Evolutionary conservation across 2,113 vertebrate species (phyloP), one percentile per base, ranked within the genome.

Genomic region (Galemys pyrenaicus): DNA sequence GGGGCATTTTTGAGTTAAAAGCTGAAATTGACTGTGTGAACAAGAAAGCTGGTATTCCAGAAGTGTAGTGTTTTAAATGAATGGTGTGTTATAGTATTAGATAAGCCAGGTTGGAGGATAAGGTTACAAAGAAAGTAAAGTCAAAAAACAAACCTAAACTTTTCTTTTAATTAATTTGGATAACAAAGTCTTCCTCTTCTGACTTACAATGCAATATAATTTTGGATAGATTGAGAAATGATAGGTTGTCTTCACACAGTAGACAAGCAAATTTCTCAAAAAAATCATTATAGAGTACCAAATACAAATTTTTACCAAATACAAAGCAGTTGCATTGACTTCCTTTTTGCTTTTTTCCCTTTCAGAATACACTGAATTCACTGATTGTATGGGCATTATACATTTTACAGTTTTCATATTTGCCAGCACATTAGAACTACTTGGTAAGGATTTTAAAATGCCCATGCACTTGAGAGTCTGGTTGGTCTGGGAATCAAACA

Each of bases 261-360:
- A 89, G 88, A n/a, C 92, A 92, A 91, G 75, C 26, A 94, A 96
- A 83, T 39, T 88, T 91, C 91, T 60, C 35, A n/a, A 67, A 28
- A 62, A 82, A 93, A 83, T 77, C 64, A 73, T 84, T 91, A 80
- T 81, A 89, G 78, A 94, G 65, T 81, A 46, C 49, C 64, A 94
- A 92, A 87, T 75, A 37, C 30, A 41, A 92, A 95, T 16, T 19
- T 54, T 16, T 51, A 94, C 60, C 64, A 94, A 92, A 83, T 75
- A 35, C 30, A 41, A 92, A 95, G 75, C 64, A 91, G 92, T 84
- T 93, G 75, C 41, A 41, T 94, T 83, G 54, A 77, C 32, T 89
- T 96, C 16, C 35, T 83, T 85, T 83, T 41, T 70, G 24, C 37
- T 70, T 87, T 62, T 67, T 60, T 24, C 11, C 37, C 78, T 94